Base-by-base conservation (phyloP, 2,888 invertebrate genomes). In the Bhutanitis thaidina region DNA sequence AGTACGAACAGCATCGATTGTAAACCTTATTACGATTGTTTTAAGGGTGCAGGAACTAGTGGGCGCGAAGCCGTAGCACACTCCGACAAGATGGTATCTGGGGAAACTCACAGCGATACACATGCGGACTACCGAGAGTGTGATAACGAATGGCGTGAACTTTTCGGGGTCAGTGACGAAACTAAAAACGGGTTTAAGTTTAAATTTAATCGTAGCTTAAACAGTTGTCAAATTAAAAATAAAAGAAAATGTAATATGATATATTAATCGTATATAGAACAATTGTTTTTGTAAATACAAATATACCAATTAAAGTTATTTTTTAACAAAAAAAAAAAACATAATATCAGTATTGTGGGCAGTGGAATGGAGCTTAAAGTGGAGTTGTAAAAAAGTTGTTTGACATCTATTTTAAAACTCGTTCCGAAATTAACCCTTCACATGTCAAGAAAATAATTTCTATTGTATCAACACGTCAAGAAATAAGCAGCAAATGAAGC, bases 21-120 rank as follows among this genome's bases (percentile, higher is more conserved):
- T 58, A 86, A 88, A 59, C 87, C 88, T 20, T 77, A 88, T 48
- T 89, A 86, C 57, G 89, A 88, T 68, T 88, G 88, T 44, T 87
- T 87, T 54, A 84, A 86, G 56, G 78, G 70, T 7, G 62, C 61
- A 1, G 67, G 64, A 0, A 51, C 58, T 0, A 67, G 62, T 47
- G 60, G 61, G 10, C 55, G 54, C 34, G 49, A 49, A 7, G 54
- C 53, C 14, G 55, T 56, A 54, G 62, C 64, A 7, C 49, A 48
- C 36, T 25, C 34, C 0, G 61, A 62, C n/a, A 56, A 48, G 62
- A 45, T 30, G 13, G 49, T 61, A 43, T 55, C 60, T 4, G 76
- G 77, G 1, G 85, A 85, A 48, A 66, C 82, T 45, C 78, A 83
- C 29, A 86, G 87, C 60, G 87, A 87, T 52, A 74, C 75, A 0